A percentile compares a stretch with the other conserved stretches of the same genome.
These are phyloP conservation scores for Masticophis lateralis DNA, from an alignment of 2,797 vertebrate species.

Conservation along the genomic window DNA sequence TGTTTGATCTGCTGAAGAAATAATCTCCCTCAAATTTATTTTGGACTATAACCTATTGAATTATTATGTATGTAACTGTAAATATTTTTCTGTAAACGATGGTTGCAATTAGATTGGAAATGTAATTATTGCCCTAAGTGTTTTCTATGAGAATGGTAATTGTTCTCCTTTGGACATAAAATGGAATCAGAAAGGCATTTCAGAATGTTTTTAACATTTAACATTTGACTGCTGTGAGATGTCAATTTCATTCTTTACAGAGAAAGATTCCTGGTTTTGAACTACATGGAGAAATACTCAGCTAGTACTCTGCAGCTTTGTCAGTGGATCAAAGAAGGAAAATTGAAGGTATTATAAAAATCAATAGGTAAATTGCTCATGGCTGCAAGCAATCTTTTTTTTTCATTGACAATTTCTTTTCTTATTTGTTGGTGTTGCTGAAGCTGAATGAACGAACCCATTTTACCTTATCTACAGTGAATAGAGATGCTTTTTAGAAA, in stretches of 20 bases:
- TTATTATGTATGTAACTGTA: background rate
- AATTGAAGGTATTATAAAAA: slow-evolving; percentile 82
- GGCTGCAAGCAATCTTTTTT: background rate
- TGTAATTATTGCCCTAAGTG: background rate
- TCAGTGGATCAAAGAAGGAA: slow-evolving; percentile 82
- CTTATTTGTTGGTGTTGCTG: background rate
- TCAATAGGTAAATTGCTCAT: background rate
- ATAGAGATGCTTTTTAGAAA: background rate
- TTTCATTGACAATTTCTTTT: background rate
- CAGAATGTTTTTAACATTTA: slow-evolving; percentile 5
- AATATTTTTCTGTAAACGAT: background rate
- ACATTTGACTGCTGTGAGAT: slow-evolving; percentile 15
- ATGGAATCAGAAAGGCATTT: slow-evolving; percentile 30
- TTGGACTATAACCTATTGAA: background rate
- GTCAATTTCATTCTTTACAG: slow-evolving; percentile 62
- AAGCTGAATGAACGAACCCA: background rate
- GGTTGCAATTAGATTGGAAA: background rate
- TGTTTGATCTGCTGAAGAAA: background rate
- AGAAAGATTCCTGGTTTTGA: slow-evolving; percentile 88
- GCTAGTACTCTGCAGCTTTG: slow-evolving; percentile 80
- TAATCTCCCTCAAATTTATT: background rate
- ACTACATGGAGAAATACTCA: slow-evolving; percentile 81
- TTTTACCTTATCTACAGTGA: background rate
- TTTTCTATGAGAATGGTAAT: background rate
- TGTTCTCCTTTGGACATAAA: background rate